A percentile compares a stretch with the other conserved stretches of the same genome.
Conservation (phyloP, 2,888 invertebrate genomes). For the Melanargia galathea region DNA sequence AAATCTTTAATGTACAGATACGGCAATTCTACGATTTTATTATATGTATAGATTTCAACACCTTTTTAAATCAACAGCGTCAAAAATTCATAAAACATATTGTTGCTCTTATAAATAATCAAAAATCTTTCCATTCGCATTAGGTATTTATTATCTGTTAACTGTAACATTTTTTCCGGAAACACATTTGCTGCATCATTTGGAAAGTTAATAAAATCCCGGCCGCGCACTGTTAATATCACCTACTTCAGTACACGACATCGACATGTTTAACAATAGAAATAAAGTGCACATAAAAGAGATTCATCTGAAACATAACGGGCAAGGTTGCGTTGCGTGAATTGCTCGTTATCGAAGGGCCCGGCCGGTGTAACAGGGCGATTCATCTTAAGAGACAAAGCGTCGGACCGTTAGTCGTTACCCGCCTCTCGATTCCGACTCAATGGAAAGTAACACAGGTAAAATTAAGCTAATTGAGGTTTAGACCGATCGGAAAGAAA, state of each 20-base stretch:
- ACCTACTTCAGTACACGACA: not conserved
- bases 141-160: not conserved
- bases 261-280: conserved; percentile 16
- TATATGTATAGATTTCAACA: no score
- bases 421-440: conserved; percentile 46
- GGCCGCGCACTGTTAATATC: conserved; percentile 3
- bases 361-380: conserved; percentile 51
- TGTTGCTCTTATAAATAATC: not conserved
- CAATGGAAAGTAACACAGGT: conserved; percentile 72
- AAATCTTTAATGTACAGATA: no score
- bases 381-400: conserved; percentile 66
- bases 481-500: conserved; percentile 43
- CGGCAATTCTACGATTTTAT: no score
- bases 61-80: no score
- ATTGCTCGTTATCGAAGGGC: conserved; percentile 48
- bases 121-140: not conserved
- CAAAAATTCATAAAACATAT: no score
- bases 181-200: conserved; percentile 1
- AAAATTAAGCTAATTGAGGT: conserved; percentile 71
- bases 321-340: conserved; percentile 27
- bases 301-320: conserved; percentile 24
- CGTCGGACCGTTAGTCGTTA: conserved; percentile 69
- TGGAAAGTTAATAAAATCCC: not conserved
- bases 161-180: not conserved
- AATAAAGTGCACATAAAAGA: conserved; percentile 22